Base-by-base conservation (phyloP, 2,113 vertebrate genomes). In the Psittacula cyanocephala region DNA sequence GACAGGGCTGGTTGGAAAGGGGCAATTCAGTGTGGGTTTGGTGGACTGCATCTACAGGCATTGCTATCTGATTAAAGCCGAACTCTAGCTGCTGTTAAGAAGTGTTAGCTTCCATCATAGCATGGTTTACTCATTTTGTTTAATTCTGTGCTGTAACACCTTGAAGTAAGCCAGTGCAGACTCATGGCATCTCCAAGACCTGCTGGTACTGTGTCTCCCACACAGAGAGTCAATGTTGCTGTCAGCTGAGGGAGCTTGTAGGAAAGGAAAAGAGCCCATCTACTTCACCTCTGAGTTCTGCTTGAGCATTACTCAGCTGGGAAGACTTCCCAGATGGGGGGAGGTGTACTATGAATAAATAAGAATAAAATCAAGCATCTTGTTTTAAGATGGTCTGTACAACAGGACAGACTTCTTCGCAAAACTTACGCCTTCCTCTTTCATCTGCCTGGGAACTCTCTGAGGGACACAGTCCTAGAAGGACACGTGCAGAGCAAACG, bases 191-290 rank as follows among this genome's bases (percentile, higher is more conserved):
- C 39, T 83, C 28, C 53, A 65, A 53, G 33, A 47, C 13, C n/a
- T 89, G 44, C 44, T 44, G 33, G 20, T 39, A 29, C 29, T 50
- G 7, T 75, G 11, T 35, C 18, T 68, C 84, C 49, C 33, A 6
- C 4, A 3, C 25, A 60, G 14, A 22, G 22, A n/a, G 18, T 23
- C 17, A 2, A 20, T 13, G 14, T 35, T 3, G 0, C 41, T 67
- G 57, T 28, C 31, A 28, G 35, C 49, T 1, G 3, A 64, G 43
- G 31, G 35, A 67, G 31, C 23, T 78, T 39, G 41, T 11, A 44
- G 69, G 20, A 75, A 24, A 50, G 43, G 35, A 69, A 52, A 44
- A 72, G 7, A 67, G 33, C 22, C 23, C 7, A 22, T 20, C 29
- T 68, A 14, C 8, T 72, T 41, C 15, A 29, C 11, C 41, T 70